Evolutionary conservation across 2,113 vertebrate species (phyloP), one percentile per base, ranked within the genome.

Genomic region (Mionectes macconnelli): DNA sequence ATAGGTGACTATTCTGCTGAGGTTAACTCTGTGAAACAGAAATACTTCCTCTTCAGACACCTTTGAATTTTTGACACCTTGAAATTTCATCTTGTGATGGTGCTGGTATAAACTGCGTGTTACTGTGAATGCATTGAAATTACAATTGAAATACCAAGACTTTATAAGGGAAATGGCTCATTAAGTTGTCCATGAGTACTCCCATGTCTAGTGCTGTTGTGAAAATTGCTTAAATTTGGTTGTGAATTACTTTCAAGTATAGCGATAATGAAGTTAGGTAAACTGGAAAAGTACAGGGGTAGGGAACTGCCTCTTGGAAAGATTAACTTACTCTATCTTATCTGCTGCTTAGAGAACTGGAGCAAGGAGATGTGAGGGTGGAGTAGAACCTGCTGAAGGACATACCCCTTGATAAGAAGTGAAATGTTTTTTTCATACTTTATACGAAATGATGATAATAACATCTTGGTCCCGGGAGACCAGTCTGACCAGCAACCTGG

Each of bases 51-150:
- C 4, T 7, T 75, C 39, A 72, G 47, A 56, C n/a, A 68, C 37
- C 45, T 89, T 84, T 93, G n/a, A 81, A 22, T 91, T 94, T 92
- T 81, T 96, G 63, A 77, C 37, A 52, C 22, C 47, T 78, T 89
- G 52, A 81, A 33, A 44, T 81, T 87, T 87, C 33, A 14, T 70
- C 12, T 70, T 81, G 50, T 62, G 64, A 40, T 59, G 42, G 6
- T 49, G 20, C 50, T 92, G 37, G 16, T 87, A 35, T 79, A 66
- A 79, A 70, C 56, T 50, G 7, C 0, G 0, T 75, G 23, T 87
- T 87, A 66, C 37, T 87, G 17, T 62, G 81, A 91, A 76, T 18
- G 1, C 37, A 50, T 95, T 84, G 81, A 81, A 31, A 66, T 76
- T 73, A 35, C 23, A 74, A 50, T 66, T 86, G 63, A 73, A 60